Base-by-base conservation (phyloP, 2,888 invertebrate species). In the Uropetala carovei region DNA sequence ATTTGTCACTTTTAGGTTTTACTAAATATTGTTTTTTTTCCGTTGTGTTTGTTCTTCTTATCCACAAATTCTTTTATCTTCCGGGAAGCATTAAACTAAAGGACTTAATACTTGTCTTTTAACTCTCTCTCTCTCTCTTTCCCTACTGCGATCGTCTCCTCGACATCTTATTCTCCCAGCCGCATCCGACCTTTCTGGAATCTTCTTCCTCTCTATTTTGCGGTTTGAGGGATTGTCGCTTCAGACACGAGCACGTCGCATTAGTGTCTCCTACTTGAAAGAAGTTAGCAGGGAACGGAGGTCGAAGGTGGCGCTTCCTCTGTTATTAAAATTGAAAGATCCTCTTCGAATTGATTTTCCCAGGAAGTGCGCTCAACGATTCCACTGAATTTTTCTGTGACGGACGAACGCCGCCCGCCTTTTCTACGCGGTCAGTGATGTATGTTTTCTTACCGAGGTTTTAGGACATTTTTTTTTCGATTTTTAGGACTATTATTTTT, bases 311-410 rank as follows among this genome's bases (percentile, higher is more conserved):
- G 83, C 56, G 43, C 43, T 43, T 43, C 83, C 83, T 56, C 83
- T 43, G 43, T 83, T 83, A 83, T 83, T 43, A 83, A 83, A 83
- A 83, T 83, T 83, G 56, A 14, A 83, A 57, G 83, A 83, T 83
- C n/a, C 83, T 18, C 82, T 43, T 82, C 82, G 30, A 16, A 27
- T 13, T 13, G 0, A 16, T 43, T 43, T 8, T 18, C 82, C 13
- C 27, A 7, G 30, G 30, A 14, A 7, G n/a, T 30, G 11, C 57
- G n/a, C 14, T 14, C 81, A 11, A 18, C 9, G 56, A 14, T n/a
- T 27, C 18, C n/a, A n/a, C n/a, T 56, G 11, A 18, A 57, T n/a
- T 82, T 16, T 30, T 82, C 43, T 83, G 43, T 18, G n/a, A 56
- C n/a, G 43, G 82, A 83, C 56, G 57, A 83, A 83, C 56, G 9